Conservation (phyloP, 2,113 vertebrate genomes). For the Falco punctatus region DNA sequence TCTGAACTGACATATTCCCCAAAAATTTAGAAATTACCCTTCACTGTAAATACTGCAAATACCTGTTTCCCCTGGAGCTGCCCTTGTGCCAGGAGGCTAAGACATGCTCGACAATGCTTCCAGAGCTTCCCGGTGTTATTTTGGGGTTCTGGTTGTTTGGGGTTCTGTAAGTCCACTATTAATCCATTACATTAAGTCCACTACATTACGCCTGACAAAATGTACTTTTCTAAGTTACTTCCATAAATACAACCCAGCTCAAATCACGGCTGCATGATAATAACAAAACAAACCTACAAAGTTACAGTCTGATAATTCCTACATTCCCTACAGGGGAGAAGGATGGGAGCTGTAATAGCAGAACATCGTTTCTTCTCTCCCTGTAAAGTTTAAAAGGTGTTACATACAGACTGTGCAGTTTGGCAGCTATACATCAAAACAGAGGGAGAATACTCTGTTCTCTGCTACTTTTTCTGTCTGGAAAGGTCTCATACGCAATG, state of each 20-base stretch:
- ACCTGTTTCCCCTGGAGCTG: background rate
- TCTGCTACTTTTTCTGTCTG: slow-evolving; percentile 23
- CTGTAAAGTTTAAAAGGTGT: background rate
- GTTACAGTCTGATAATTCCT: background rate
- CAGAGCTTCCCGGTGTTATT: background rate
- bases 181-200: background rate
- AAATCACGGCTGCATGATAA: background rate
- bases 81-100: background rate
- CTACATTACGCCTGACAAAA: background rate
- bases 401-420: background rate
- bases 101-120: background rate
- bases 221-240: background rate
- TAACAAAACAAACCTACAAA: background rate
- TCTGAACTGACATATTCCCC: background rate
- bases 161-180: background rate
- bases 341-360: background rate
- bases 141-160: background rate
- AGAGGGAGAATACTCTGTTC: background rate
- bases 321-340: background rate
- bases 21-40: background rate
- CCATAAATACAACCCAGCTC: background rate
- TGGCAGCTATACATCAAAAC: background rate
- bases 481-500: slow-evolving; percentile 39
- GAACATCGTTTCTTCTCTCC: background rate
- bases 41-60: background rate